Base-by-base conservation (phyloP, 2,113 vertebrate species). In the Cichladusa arquata region DNA sequence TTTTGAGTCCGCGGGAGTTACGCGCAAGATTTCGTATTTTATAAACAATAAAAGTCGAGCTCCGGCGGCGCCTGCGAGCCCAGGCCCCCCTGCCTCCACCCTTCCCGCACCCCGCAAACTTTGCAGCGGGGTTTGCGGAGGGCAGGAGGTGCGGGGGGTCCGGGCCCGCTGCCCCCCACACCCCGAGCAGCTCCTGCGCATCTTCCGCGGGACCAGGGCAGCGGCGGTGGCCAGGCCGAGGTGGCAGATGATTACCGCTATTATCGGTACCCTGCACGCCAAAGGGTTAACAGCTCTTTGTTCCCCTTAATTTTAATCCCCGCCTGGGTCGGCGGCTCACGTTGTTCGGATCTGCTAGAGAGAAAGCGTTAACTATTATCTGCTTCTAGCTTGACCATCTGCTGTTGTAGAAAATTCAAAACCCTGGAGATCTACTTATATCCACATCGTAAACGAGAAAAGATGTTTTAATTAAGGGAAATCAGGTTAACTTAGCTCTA, bases 401-500 rank as follows among this genome's bases (percentile, higher is more conserved):
- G 99, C 98, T 98, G 98, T 98, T 98, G 98, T 98, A 98, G 98
- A 98, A 97, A 98, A 98, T 98, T 98, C 98, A 98, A 99, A 98
- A 98, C 98, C 98, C 99, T 97, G 97, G 99, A 99, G 98, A 99
- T 98, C 97, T 98, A 98, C 98, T 98, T 98, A 98, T 98, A 98
- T 98, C 98, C 98, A 98, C 98, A 98, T 98, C 98, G 98, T 98
- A 99, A 99, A 99, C 98, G 98, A 99, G 98, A 98, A 98, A 98
- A 99, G 98, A 99, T 99, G 98, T 98, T 99, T 99, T 98, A 98
- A 99, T 98, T 98, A 98, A 98, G 98, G 98, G 98, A 98, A 98
- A 98, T 98, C 98, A 99, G 98, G 98, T 98, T 99, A 99, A 98
- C 98, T 98, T 98, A 98, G 98, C 97, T 98, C 98, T 98, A 98